Conservation (phyloP, 2,888 invertebrate species). For the Dasypolia templi region DNA sequence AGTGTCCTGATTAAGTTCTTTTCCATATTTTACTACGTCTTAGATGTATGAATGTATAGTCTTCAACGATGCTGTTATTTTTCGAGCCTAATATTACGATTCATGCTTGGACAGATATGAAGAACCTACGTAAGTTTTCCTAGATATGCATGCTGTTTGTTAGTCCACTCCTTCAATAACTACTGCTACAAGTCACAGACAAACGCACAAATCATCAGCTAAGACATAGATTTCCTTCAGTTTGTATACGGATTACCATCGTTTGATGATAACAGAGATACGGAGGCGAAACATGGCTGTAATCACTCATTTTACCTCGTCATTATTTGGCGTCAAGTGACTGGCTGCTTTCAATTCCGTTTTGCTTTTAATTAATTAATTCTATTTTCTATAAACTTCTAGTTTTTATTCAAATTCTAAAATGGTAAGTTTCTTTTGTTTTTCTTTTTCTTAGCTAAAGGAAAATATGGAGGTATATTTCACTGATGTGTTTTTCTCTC, state of each 20-base stretch:
- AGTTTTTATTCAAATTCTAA: neutral
- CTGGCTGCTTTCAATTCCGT: conserved; percentile 39
- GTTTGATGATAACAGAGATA: conserved; percentile 50
- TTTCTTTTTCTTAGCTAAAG: neutral
- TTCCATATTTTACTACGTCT: neutral
- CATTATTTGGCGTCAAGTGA: conserved; percentile 56
- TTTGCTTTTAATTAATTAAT: conserved; percentile 39
- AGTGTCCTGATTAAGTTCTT: neutral
- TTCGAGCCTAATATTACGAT: neutral
- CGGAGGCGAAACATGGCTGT: conserved; percentile 16
- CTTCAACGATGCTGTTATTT: neutral
- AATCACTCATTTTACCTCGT: conserved; percentile 57
- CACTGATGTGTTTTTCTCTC: neutral
- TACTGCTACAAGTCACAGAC: conserved; percentile 38
- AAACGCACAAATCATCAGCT: conserved; percentile 52
- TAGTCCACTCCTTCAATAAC: neutral
- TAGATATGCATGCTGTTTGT: neutral
- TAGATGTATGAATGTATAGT: neutral
- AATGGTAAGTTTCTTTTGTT: conserved; percentile 47
- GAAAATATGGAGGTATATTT: neutral
- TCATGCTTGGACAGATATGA: neutral
- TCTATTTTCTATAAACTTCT: conserved; percentile 27
- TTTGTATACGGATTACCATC: conserved; percentile 53
- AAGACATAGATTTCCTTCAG: conserved; percentile 16
- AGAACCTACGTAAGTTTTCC: neutral